Conservation (phyloP, 2,797 vertebrate genomes). For the Carduelis carduelis region DNA sequence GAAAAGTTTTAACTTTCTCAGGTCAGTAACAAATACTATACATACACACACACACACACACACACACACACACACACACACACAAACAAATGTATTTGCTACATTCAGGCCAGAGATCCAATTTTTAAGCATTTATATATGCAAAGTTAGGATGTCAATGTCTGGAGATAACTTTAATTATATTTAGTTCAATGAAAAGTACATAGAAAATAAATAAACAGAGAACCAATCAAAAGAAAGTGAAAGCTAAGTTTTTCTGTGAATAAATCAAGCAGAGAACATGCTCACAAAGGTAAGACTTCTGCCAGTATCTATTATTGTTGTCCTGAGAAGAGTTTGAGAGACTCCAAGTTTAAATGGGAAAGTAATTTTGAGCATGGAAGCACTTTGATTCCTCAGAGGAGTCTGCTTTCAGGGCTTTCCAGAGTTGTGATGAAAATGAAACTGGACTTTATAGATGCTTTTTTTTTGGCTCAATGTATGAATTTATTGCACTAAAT, state of each 20-base stretch:
- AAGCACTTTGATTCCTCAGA: background rate
- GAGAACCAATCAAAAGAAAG: background rate
- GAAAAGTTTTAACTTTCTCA: background rate
- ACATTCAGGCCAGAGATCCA: fast-evolving
- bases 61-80: fast-evolving
- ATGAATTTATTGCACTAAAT: background rate
- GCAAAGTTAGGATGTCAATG: background rate
- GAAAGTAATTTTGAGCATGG: background rate
- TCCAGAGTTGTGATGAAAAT: background rate
- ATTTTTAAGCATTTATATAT: background rate
- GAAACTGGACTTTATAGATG: background rate
- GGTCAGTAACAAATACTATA: background rate
- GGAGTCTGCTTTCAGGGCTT: background rate
- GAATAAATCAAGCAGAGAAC: background rate
- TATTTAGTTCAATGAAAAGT: background rate
- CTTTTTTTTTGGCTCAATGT: background rate
- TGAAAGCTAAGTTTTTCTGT: background rate
- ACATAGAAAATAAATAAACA: background rate
- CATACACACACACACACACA: fast-evolving
- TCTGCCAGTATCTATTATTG: background rate
- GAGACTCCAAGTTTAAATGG: background rate
- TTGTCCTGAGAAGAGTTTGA: background rate
- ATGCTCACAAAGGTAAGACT: background rate
- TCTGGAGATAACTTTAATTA: background rate
- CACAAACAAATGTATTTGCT: fast-evolving